Conservation (phyloP, 1,140 invertebrate genomes). For the Tribolium castaneum region DNA sequence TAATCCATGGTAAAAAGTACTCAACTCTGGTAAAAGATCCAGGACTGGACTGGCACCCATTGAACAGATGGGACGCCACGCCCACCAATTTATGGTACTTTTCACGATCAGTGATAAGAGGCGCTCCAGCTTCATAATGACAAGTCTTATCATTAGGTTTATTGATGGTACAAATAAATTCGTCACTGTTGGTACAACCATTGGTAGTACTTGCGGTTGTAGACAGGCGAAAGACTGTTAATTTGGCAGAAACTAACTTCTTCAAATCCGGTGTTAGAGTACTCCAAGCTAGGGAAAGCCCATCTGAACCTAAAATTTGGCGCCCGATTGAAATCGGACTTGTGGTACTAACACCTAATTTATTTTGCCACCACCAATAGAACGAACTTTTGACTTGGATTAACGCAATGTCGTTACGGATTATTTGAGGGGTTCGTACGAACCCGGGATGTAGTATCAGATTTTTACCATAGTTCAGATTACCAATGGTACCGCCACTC, state of each 20-base stretch:
- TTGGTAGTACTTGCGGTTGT: neutral
- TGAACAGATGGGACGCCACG: neutral
- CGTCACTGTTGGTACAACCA: neutral
- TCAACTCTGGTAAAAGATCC: neutral
- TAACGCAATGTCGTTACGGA: neutral
- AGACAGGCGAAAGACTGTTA: neutral
- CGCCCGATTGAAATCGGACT: neutral
- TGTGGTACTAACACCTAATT: neutral
- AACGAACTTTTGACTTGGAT: neutral
- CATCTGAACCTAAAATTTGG: neutral
- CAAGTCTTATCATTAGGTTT: neutral
- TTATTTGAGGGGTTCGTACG: neutral
- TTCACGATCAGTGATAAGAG: neutral
- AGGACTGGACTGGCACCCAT: neutral
- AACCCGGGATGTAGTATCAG: neutral
- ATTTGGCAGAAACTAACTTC: neutral
- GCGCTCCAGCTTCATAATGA: neutral
- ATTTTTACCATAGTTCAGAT: neutral
- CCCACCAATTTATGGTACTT: neutral
- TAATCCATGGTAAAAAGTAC: neutral
- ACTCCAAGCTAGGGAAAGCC: neutral
- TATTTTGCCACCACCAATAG: neutral
- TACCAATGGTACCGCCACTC: neutral
- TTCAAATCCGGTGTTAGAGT: neutral
- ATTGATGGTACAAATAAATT: neutral